Percentiles rank a stretch among this genome's conserved stretches.
Evolutionary conservation across 2,888 invertebrate genomes (phyloP).

Genomic region (Ormyrus rosae): DNA sequence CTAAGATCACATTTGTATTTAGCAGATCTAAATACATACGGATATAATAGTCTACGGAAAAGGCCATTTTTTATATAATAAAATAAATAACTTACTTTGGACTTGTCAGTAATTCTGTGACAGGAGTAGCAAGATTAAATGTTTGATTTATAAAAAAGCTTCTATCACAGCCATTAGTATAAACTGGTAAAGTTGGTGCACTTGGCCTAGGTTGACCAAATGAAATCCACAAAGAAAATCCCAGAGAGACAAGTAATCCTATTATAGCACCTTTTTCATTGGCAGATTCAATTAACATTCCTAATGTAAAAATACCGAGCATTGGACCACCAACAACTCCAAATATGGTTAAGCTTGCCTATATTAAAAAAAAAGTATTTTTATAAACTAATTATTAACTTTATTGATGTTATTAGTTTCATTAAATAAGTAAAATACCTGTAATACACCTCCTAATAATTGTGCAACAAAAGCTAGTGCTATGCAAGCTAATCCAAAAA

Average conservation of each 20-base stretch:
- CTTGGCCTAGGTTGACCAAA: slow-evolving; percentile 87
- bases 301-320: slow-evolving; percentile 89
- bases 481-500: slow-evolving; percentile 86
- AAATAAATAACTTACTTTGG: slow-evolving; percentile 8
- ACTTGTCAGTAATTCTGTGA: slow-evolving; percentile 14
- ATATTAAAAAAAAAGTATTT: slow-evolving; percentile 31
- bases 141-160: slow-evolving; percentile 23
- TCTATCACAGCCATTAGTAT: slow-evolving; percentile 78
- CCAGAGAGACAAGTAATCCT: slow-evolving; percentile 82
- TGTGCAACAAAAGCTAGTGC: slow-evolving; percentile 90
- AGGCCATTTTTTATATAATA: no score
- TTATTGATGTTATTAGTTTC: not conserved
- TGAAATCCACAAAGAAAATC: slow-evolving; percentile 88
- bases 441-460: slow-evolving; percentile 90
- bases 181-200: slow-evolving; percentile 78
- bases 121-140: slow-evolving; percentile 18
- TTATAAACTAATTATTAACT: not conserved
- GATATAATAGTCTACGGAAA: no score
- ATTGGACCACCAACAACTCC: slow-evolving; percentile 92
- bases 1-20: no score
- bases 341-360: slow-evolving; percentile 88
- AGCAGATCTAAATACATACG: no score
- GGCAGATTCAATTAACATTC: slow-evolving; percentile 87
- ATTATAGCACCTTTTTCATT: slow-evolving; percentile 85
- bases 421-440: slow-evolving; percentile 72